Conservation (phyloP, 2,797 vertebrate genomes). For the Moxostoma hubbsi region DNA sequence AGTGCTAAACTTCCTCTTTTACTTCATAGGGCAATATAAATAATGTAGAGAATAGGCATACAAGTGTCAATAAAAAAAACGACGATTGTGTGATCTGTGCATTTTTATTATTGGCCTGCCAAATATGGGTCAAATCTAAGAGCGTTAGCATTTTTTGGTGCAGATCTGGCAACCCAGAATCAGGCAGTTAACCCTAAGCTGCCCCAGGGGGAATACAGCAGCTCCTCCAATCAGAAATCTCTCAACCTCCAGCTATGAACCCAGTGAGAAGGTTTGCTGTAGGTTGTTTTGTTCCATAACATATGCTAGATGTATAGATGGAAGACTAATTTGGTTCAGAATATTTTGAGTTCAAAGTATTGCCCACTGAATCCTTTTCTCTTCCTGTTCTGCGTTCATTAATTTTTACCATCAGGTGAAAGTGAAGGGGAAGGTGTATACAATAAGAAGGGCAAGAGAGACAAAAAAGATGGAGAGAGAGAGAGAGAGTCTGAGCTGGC, state of each 20-base stretch:
- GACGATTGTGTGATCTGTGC: no score
- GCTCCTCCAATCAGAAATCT: constrained; percentile 11
- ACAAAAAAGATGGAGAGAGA: constrained; percentile 69
- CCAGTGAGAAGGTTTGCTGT: constrained; percentile 1
- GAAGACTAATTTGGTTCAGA: background rate
- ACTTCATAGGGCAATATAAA: no score
- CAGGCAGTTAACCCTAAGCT: constrained; percentile 21
- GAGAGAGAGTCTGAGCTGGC: constrained; percentile 74
- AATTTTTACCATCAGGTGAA: constrained; percentile 10
- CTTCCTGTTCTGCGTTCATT: background rate
- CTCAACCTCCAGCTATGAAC: background rate
- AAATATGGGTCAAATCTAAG: constrained; percentile 24
- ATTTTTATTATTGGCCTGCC: background rate
- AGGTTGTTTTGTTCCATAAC: constrained; percentile 13
- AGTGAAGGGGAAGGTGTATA: constrained; percentile 22
- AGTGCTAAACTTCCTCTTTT: no score
- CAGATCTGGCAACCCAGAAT: constrained; percentile 38
- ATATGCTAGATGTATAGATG: constrained; percentile 15
- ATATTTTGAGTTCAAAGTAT: background rate
- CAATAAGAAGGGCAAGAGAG: constrained; percentile 50
- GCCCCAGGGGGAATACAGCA: background rate
- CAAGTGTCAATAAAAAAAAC: no score
- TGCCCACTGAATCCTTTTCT: background rate
- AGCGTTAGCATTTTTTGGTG: background rate
- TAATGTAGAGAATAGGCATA: no score